phyloP scores from a whole-genome alignment of 2,888 invertebrate genomes.

The Aphodius sticticus region DNA sequence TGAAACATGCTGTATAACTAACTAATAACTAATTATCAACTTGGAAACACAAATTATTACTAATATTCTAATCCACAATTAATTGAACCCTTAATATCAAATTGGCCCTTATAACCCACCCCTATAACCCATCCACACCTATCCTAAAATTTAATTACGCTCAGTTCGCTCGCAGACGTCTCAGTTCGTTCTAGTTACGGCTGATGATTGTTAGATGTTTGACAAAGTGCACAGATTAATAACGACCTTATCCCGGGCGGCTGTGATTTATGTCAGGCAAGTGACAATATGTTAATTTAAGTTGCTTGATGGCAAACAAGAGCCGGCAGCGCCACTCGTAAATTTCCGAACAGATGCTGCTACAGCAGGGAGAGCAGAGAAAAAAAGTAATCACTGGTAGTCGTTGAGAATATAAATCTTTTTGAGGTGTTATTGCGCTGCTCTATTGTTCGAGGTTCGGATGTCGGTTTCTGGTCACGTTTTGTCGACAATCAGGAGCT shows the following conservation, averaged over 20 bases:
- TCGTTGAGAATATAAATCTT: not conserved
- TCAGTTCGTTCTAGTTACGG: not conserved
- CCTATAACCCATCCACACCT: not conserved
- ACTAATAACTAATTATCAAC: too few relatives aligned
- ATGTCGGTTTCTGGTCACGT: not conserved
- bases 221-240: not conserved
- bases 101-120: not conserved
- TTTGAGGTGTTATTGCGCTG: not conserved
- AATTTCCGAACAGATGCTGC: not conserved
- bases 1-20: too few relatives aligned
- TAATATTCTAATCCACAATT: not conserved
- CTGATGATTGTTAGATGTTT: not conserved
- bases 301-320: constrained; percentile 4
- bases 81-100: not conserved
- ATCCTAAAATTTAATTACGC: not conserved
- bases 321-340: not conserved
- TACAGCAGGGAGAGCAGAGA: not conserved
- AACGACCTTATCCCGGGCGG: not conserved
- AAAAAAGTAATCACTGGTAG: not conserved
- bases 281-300: not conserved
- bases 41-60: not conserved
- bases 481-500: not conserved
- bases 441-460: not conserved
- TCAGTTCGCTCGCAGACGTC: not conserved
- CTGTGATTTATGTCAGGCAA: not conserved